Percentiles rank a stretch among this genome's conserved stretches.
Evolutionary conservation across 2,113 vertebrate species (phyloP).

Genomic region (Percina caprodes): DNA sequence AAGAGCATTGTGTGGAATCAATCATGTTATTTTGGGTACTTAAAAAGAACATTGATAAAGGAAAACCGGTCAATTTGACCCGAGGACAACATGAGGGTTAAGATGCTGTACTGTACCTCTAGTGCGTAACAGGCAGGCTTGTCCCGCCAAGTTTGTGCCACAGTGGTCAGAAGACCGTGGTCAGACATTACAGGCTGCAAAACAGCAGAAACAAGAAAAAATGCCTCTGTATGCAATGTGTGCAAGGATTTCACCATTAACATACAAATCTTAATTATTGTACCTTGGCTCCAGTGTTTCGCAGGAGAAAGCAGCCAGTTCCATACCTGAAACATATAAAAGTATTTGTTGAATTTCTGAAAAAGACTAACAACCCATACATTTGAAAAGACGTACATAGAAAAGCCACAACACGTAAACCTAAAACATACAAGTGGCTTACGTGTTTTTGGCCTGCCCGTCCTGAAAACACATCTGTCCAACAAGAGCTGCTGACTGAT

Average conservation of each 20-base stretch:
- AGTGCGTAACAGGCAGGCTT: conserved; percentile 91
- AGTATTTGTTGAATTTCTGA: neutral
- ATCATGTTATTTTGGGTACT: too few species aligned
- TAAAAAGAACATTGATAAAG: too few species aligned
- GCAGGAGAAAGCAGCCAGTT: conserved; percentile 94
- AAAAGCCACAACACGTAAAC: too few species aligned
- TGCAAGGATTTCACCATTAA: too few species aligned
- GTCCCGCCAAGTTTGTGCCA: conserved; percentile 94
- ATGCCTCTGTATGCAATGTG: neutral
- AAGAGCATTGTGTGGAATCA: too few species aligned
- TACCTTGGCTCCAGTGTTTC: conserved; percentile 94
- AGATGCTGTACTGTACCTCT: conserved; percentile 82
- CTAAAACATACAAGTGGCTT: conserved; percentile 53
- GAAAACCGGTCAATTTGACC: too few species aligned
- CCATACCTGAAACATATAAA: conserved; percentile 86
- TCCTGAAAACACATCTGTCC: conserved; percentile 96
- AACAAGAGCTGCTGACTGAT: conserved; percentile 94
- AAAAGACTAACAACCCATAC: neutral
- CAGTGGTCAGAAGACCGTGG: conserved; percentile 94
- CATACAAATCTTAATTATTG: fast-evolving
- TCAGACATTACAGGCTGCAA: conserved; percentile 92
- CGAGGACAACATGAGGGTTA: too few species aligned
- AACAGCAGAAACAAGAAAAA: neutral
- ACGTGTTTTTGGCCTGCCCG: conserved; percentile 97
- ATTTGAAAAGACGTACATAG: neutral